These are phyloP conservation scores for Corythaeola cristata DNA, from an alignment of 2,113 vertebrate genomes.

Conservation along the genomic window DNA sequence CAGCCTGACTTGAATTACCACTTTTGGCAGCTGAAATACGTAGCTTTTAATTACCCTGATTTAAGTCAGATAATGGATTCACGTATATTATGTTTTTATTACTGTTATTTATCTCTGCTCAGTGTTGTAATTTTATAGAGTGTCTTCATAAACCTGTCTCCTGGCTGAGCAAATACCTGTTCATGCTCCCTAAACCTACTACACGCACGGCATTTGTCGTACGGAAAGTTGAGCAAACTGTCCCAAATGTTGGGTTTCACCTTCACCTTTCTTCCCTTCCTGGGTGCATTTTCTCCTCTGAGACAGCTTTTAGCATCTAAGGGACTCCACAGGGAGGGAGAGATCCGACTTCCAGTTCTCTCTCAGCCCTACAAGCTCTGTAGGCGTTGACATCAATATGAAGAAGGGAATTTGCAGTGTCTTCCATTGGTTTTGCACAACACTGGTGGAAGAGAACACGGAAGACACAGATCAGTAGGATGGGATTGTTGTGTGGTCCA, in stretches of 20 bases:
- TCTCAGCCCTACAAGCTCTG: neutral
- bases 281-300: neutral
- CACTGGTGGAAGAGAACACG: neutral
- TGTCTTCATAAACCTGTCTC: neutral
- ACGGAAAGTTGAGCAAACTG: neutral
- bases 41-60: constrained; percentile 1
- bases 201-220: neutral
- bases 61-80: neutral
- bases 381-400: rapidly evolving
- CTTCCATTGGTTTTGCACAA: neutral
- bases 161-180: neutral
- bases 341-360: neutral
- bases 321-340: neutral
- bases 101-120: neutral
- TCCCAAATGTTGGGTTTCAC: neutral
- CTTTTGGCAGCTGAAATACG: neutral
- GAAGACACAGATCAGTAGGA: neutral
- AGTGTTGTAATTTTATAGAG: neutral
- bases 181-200: neutral
- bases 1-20: neutral
- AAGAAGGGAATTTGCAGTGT: neutral
- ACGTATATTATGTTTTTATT: neutral
- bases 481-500: neutral
- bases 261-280: neutral
- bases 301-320: neutral